These are phyloP conservation scores for Ips nitidus DNA, from an alignment of 1,140 invertebrate genomes.

Conservation along the genomic window DNA sequence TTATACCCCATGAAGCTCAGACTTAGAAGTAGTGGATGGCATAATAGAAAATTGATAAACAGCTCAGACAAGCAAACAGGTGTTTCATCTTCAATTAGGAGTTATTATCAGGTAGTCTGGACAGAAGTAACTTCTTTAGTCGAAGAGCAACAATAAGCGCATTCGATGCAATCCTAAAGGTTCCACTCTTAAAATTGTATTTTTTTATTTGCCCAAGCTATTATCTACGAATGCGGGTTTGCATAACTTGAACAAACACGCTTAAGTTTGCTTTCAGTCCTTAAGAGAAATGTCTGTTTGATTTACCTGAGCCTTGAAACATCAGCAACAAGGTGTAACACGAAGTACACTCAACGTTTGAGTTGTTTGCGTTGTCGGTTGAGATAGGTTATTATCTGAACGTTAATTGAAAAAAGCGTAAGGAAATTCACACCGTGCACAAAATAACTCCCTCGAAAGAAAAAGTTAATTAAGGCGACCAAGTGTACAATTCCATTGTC, in stretches of 20 bases:
- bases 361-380: background rate
- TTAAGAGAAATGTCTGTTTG: constrained; percentile 19
- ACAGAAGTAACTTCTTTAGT: too few relatives aligned
- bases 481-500: background rate
- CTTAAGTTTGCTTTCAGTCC: constrained; percentile 13
- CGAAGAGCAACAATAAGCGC: too few relatives aligned
- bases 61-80: too few relatives aligned
- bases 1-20: too few relatives aligned
- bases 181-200: constrained; percentile 5
- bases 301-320: constrained; percentile 17
- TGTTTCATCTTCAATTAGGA: too few relatives aligned
- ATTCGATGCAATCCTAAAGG: background rate
- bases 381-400: background rate
- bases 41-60: too few relatives aligned
- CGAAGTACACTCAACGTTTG: constrained; percentile 1
- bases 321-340: constrained; percentile 13
- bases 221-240: constrained; percentile 17
- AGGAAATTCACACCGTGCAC: too few relatives aligned
- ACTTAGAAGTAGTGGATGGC: too few relatives aligned
- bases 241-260: constrained; percentile 16
- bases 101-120: too few relatives aligned
- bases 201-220: constrained; percentile 10
- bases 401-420: background rate
- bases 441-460: too few relatives aligned
- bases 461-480: background rate